Evolutionary conservation across 2,888 invertebrate genomes (phyloP).

Genomic region (Andrena trimmerana): DNA sequence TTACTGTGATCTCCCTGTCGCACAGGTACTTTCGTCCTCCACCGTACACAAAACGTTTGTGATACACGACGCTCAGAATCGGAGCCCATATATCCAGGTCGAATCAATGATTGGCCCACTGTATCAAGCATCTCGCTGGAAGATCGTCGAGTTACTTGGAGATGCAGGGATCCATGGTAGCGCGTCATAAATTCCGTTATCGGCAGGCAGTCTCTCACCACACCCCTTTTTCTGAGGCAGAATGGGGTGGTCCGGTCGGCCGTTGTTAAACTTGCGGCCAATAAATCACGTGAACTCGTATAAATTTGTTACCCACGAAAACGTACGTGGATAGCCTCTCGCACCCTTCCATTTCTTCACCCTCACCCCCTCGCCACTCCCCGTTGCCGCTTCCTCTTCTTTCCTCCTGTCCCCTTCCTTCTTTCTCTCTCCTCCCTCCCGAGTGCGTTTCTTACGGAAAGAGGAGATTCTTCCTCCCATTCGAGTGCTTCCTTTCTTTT

Average conservation of each 20-base stretch:
- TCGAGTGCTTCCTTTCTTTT: conserved; percentile 19
- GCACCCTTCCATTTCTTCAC: conserved; percentile 39
- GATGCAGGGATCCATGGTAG: conserved; percentile 75
- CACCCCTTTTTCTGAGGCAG: conserved; percentile 68
- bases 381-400: conserved; percentile 5
- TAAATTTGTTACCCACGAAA: conserved; percentile 82
- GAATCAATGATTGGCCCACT: conserved; percentile 66
- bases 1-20: neutral
- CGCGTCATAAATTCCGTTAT: conserved; percentile 81
- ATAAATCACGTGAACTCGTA: conserved; percentile 82
- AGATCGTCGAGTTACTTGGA: conserved; percentile 71
- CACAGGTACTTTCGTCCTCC: neutral
- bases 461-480: conserved; percentile 6
- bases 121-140: conserved; percentile 66
- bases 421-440: conserved; percentile 7
- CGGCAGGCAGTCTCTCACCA: conserved; percentile 73
- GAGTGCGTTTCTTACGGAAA: conserved; percentile 16
- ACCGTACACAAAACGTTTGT: conserved; percentile 35
- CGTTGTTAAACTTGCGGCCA: conserved; percentile 82
- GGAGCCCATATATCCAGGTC: conserved; percentile 42
- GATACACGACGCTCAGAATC: conserved; percentile 29
- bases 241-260: conserved; percentile 69
- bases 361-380: conserved; percentile 3
- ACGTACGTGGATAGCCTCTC: conserved; percentile 75
- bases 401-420: conserved; percentile 10